Base-by-base conservation (phyloP, 2,888 invertebrate species). In the Maniola hyperantus region DNA sequence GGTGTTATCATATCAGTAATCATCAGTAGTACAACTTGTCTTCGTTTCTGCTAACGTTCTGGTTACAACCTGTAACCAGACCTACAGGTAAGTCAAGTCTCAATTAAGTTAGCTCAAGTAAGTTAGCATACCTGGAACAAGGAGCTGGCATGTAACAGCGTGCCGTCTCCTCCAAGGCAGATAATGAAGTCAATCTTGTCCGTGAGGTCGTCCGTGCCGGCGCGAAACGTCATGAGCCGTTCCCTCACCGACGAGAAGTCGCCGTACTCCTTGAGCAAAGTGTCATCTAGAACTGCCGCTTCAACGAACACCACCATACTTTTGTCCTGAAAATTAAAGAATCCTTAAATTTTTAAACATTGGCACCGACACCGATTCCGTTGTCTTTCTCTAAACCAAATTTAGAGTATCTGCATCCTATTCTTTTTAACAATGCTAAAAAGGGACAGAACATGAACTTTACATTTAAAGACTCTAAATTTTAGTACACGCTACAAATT, bases 141-240 rank as follows among this genome's bases (percentile, higher is more conserved):
- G 55, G 98, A 95, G 79, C 98, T 98, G 63, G 99, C 99, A 83
- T 99, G 98, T 11, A 99, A 90, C 18, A 99, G 91, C 0, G 99
- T 99, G n/a, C 99, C 99, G 85, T 99, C 99, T 11, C 99, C 99
- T 0, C 99, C 99, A 55, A 99, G 93, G 81, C 99, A 99, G 68
- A 99, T 96, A 77, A 99, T 98, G 83, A 99, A 98, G 91, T 99
- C 99, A 73, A 99, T 98, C 87, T 98, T 97, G 89, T 98, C 98
- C 13, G 98, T 98, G 68, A 99, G 94, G 88, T 98, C 98, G 85
- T 99, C 98, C 62, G 97, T 97, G 70, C 97, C 97, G 77, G 98
- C 98, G 71, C 96, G 94, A 84, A 96, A 96, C 5, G 97, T 97
- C 94, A 97, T 97, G 74, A 99, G 93, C 80, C 96, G 95, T 76